These are phyloP conservation scores for Helicoverpa armigera DNA, from an alignment of 1,140 invertebrate genomes.

Conservation along the genomic window DNA sequence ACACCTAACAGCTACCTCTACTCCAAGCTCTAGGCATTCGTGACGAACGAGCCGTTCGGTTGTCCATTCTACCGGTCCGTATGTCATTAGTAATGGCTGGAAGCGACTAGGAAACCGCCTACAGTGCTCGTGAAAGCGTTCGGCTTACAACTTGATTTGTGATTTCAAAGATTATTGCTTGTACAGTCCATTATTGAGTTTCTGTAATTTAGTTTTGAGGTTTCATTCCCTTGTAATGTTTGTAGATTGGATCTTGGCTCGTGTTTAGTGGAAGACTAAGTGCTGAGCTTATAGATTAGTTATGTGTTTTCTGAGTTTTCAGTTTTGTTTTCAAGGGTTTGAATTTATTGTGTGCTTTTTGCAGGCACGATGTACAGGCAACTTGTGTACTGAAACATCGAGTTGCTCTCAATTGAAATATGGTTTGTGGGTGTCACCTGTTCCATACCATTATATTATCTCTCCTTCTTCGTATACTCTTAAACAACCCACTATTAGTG, in stretches of 20 bases:
- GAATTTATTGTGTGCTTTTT: too few relatives aligned
- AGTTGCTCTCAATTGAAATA: too few relatives aligned
- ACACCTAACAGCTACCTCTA: conserved; percentile 3
- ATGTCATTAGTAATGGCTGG: conserved; percentile 70
- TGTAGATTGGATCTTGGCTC: conserved; percentile 50
- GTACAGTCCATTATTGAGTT: conserved; percentile 75
- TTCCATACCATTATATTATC: too few relatives aligned
- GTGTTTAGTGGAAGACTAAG: conserved; percentile 29
- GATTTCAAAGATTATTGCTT: conserved; percentile 82
- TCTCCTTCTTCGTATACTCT: too few relatives aligned
- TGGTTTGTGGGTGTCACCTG: too few relatives aligned
- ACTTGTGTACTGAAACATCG: too few relatives aligned
- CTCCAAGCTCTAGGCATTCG: background rate
- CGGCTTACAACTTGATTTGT: conserved; percentile 85
- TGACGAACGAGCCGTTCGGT: background rate
- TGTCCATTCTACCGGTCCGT: conserved; percentile 47
- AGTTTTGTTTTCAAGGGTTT: too few relatives aligned
- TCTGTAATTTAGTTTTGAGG: conserved; percentile 76
- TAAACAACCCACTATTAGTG: too few relatives aligned
- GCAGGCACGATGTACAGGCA: too few relatives aligned
- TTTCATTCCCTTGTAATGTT: conserved; percentile 61
- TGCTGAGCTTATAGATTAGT: conserved; percentile 1
- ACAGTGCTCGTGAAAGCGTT: conserved; percentile 82
- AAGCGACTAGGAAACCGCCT: conserved; percentile 78
- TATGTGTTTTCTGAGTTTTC: background rate